Evolutionary conservation across 2,797 vertebrate genomes (phyloP), one percentile per base, ranked within the genome.

Genomic region (Poeciliopsis infans): DNA sequence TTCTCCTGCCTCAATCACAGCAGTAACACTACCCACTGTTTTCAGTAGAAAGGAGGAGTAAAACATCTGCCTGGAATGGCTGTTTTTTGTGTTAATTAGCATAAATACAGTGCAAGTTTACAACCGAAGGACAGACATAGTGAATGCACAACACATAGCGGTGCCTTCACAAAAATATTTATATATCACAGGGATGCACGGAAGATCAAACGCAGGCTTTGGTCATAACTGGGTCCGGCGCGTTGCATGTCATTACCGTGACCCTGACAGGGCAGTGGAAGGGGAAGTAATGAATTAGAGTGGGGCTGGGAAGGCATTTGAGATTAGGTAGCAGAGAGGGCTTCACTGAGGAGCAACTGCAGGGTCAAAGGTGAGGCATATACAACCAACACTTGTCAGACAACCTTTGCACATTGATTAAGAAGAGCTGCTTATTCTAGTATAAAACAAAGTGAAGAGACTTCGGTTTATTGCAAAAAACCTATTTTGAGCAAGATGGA

Each of bases 201-300:
- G 72, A 71, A 89, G 85, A 93, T 91, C 92, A 92, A 91, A 92
- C 76, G 1, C 81, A 81, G 88, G 82, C 76, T 87, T 79, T 66
- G 49, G 83, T 85, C 87, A 78, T 82, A 86, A 87, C 39, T 75
- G 75, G 85, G 92, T 93, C 93, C 91, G 28, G 91, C 74, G 82
- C 23, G 18, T 84, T 72, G 86, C 36, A n/a, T 89, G 91, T 89
- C 90, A 85, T 91, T 91, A 86, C 43, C 75, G 69, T 94, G 93
- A 94, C 93, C 90, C 89, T 59, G 77, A 78, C 83, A 89, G 88
- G 85, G 87, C 91, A 90, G 79, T 84, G 88, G 85, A 87, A 87
- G 77, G 83, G 91, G 90, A 93, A 91, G 93, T 84, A 95, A 96
- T 95, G 94, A 94, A 95, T 94, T 94, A 94, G 92, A 95, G 93